phyloP scores from a whole-genome alignment of 1,140 invertebrate genomes.

The Drosophila lacteicornis region DNA sequence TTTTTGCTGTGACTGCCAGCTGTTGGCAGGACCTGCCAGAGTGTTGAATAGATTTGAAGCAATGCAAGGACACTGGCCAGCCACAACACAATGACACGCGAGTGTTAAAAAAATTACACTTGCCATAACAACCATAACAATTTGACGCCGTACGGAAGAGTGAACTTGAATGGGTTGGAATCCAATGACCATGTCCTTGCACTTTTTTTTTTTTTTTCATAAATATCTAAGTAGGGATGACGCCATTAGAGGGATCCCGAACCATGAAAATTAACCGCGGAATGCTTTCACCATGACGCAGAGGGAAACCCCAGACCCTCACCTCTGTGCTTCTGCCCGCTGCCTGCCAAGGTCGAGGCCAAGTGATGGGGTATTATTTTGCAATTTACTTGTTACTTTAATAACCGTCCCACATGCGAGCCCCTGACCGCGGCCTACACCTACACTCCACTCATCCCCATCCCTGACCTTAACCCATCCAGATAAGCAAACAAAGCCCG shows the following conservation, averaged over 20 bases:
- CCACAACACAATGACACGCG: conserved; percentile 39
- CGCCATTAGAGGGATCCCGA: conserved; percentile 35
- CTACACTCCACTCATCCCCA: conserved; percentile 20
- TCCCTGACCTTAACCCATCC: conserved; percentile 36
- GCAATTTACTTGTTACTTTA: conserved; percentile 68
- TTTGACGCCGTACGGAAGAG: conserved; percentile 14
- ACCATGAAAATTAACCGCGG: conserved; percentile 21
- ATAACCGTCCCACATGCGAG: conserved; percentile 48
- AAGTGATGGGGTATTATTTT: conserved; percentile 40
- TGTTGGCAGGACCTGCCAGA: conserved; percentile 26
- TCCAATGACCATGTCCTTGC: conserved; percentile 29
- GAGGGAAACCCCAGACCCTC: conserved; percentile 27
- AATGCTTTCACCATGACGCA: conserved; percentile 48
- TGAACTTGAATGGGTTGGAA: conserved; percentile 40
- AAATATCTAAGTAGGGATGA: conserved; percentile 70
- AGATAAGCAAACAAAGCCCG: conserved; percentile 24
- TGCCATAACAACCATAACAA: conserved; percentile 28
- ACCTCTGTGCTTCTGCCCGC: conserved; percentile 5
- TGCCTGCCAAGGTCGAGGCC: conserved; percentile 41
- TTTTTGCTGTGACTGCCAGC: conserved; percentile 13
- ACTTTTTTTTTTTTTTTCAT: conserved; percentile 33
- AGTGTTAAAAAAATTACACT: conserved; percentile 38
- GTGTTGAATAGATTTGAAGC: conserved; percentile 42
- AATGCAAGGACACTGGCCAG: conserved; percentile 45
- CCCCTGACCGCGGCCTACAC: conserved; percentile 23